A percentile compares a stretch with the other conserved stretches of the same genome.
Evolutionary conservation across 2,113 vertebrate genomes (phyloP).

Genomic region (Acanthochromis polyacanthus): DNA sequence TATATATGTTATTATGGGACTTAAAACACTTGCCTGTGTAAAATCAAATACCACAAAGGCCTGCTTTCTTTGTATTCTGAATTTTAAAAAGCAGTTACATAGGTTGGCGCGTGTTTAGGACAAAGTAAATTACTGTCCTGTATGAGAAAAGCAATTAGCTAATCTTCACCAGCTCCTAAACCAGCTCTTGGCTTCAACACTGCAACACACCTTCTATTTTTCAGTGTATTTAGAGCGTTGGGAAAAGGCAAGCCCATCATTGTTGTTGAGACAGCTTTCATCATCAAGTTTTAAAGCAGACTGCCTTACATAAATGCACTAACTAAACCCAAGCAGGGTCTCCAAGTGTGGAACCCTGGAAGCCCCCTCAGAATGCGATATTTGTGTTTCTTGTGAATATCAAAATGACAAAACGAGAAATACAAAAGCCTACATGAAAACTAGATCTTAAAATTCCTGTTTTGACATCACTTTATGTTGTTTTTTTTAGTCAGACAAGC

Average conservation of each 20-base stretch:
- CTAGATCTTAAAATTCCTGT: too few species aligned
- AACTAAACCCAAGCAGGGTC: neutral
- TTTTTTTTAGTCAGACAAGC: too few species aligned
- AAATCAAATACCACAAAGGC: too few species aligned
- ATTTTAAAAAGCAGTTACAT: neutral
- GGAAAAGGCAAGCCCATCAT: neutral
- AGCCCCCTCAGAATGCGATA: neutral
- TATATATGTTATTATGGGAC: too few species aligned
- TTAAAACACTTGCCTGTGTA: too few species aligned
- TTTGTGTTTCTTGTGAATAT: too few species aligned
- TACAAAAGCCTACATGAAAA: too few species aligned
- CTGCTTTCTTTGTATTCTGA: neutral
- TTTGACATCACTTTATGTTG: too few species aligned
- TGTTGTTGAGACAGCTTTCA: neutral
- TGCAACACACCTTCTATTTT: neutral
- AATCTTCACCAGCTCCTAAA: neutral
- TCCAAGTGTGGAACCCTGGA: neutral
- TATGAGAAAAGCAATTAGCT: neutral
- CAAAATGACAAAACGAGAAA: too few species aligned
- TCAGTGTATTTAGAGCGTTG: neutral
- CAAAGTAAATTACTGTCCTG: neutral
- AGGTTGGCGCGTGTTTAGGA: neutral
- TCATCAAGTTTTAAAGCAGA: slow-evolving; percentile 1
- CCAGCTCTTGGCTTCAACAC: neutral
- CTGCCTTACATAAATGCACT: neutral